Conservation (phyloP, 2,888 invertebrate genomes). For the Ennomos erosarius region DNA sequence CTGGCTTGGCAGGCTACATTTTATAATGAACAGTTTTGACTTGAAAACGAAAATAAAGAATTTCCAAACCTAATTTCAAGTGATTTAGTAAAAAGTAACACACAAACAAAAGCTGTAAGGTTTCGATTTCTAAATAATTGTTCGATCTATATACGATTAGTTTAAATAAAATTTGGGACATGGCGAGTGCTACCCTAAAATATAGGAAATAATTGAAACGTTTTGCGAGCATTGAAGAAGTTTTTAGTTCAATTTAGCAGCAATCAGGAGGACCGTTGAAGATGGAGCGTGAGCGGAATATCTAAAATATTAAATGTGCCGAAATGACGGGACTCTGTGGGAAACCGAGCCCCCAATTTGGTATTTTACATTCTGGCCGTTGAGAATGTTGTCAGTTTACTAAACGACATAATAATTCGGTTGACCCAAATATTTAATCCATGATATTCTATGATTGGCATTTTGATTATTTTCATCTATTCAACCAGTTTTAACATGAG, state of each 20-base stretch:
- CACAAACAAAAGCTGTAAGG: too few relatives aligned
- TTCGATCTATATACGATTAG: too few relatives aligned
- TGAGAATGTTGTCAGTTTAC: constrained; percentile 28
- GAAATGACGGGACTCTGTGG: constrained; percentile 66
- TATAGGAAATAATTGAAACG: constrained; percentile 77
- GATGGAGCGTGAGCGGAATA: constrained; percentile 81
- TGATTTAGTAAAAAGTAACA: too few relatives aligned
- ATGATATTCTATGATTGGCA: constrained; percentile 8
- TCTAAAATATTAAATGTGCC: constrained; percentile 81
- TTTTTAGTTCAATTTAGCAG: constrained; percentile 86
- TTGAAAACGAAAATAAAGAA: too few relatives aligned
- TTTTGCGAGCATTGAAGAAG: constrained; percentile 82
- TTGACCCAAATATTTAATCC: constrained; percentile 23
- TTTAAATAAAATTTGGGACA: constrained; percentile 21
- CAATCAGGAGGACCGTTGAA: constrained; percentile 84
- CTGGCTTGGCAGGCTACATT: too few relatives aligned
- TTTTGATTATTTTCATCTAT: not conserved
- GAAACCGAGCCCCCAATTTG: constrained; percentile 71
- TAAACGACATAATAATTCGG: constrained; percentile 17
- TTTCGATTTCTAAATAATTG: too few relatives aligned
- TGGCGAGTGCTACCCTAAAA: constrained; percentile 54
- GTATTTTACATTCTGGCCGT: constrained; percentile 58
- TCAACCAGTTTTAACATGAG: not conserved
- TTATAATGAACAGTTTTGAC: too few relatives aligned
- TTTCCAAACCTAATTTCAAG: too few relatives aligned